These are phyloP conservation scores for Dicrurus megarhynchus DNA, from an alignment of 2,113 vertebrate genomes.

Conservation along the genomic window DNA sequence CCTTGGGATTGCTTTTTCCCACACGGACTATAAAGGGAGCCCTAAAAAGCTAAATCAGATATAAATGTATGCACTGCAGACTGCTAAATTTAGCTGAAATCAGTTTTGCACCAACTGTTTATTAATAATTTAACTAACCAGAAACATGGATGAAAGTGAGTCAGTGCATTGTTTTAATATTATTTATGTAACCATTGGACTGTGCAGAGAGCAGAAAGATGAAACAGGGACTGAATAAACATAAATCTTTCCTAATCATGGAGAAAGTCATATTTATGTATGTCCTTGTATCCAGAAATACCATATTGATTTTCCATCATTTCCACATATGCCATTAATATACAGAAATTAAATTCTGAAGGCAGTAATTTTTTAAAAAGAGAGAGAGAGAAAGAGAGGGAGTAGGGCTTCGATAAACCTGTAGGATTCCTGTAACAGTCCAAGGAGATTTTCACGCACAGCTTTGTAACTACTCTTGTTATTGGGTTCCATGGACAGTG, in stretches of 20 bases:
- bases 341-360: neutral
- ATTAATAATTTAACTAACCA: conserved; percentile 45
- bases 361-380: neutral
- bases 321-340: neutral
- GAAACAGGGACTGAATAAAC: neutral
- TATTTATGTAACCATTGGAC: conserved; percentile 5
- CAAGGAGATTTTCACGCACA: neutral
- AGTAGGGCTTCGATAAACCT: neutral
- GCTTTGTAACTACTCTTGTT: neutral
- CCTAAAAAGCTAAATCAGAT: neutral
- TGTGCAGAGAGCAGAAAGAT: neutral
- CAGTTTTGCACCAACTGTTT: neutral
- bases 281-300: neutral
- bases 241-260: neutral
- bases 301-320: neutral
- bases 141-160: neutral
- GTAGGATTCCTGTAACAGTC: neutral
- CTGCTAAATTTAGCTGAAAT: conserved; percentile 5
- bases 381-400: neutral
- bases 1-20: neutral
- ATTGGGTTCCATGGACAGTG: neutral
- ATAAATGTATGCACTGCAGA: neutral
- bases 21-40: neutral
- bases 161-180: neutral
- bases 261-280: neutral